Conservation (phyloP, 2,797 vertebrate genomes). For the Scarus forsteni region DNA sequence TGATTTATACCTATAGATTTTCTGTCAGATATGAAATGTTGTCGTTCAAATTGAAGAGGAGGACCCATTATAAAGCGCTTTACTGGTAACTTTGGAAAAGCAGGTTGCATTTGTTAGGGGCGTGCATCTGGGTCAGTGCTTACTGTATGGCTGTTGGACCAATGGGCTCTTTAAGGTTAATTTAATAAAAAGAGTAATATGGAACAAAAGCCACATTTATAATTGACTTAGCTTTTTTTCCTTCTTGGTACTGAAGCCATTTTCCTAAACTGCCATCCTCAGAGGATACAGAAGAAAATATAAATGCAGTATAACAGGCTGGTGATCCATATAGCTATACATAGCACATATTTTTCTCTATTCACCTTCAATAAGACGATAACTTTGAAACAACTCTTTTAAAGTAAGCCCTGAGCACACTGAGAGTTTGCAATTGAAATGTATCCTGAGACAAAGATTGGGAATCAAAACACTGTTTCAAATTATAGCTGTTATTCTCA, state of each 20-base stretch:
- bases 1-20: conserved; percentile 99
- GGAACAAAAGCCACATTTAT: conserved; percentile 39
- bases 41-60: conserved; percentile 93
- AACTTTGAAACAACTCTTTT: conserved; percentile 16
- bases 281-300: conserved; percentile 8
- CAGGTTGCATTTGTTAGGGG: conserved; percentile 65
- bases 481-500: conserved; percentile 61
- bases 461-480: conserved; percentile 56
- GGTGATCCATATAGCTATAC: conserved; percentile 6
- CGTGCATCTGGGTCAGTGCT: conserved; percentile 39
- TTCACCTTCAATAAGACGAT: conserved; percentile 27
- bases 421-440: conserved; percentile 18
- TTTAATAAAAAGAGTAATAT: conserved; percentile 63
- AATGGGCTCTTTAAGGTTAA: conserved; percentile 54
- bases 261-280: conserved; percentile 21
- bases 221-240: conserved; percentile 56
- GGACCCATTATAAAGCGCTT: conserved; percentile 92
- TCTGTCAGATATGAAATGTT: conserved; percentile 97
- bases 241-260: conserved; percentile 38
- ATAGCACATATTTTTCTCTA: neutral
- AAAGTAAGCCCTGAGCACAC: conserved; percentile 10
- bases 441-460: conserved; percentile 37
- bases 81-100: conserved; percentile 84
- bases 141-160: conserved; percentile 32
- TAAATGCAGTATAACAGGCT: neutral